Conservation (phyloP, 2,888 invertebrate genomes). For the Drosophila neotestacea region DNA sequence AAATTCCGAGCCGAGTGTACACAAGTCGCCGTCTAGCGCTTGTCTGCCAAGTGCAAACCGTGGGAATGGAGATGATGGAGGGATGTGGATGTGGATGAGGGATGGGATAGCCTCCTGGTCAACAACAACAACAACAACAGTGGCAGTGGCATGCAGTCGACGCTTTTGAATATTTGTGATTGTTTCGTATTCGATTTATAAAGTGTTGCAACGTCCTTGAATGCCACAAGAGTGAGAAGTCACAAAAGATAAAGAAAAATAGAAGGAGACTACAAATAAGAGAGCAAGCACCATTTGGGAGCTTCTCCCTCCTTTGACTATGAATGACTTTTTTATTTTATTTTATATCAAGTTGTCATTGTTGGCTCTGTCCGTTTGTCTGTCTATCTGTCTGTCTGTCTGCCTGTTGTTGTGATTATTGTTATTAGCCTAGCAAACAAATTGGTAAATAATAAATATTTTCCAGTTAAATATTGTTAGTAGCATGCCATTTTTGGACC, state of each 20-base stretch:
- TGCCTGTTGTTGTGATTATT: constrained; percentile 75
- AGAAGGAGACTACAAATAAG: constrained; percentile 1
- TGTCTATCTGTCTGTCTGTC: constrained; percentile 10
- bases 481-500: constrained; percentile 75
- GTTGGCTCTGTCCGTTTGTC: constrained; percentile 24
- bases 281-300: constrained; percentile 16
- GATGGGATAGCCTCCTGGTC: constrained; percentile 20
- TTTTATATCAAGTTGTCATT: constrained; percentile 61
- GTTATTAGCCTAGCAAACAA: constrained; percentile 83
- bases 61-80: constrained; percentile 15
- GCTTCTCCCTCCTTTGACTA: constrained; percentile 30
- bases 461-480: constrained; percentile 83
- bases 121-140: constrained; percentile 13
- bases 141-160: constrained; percentile 51
- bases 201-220: constrained; percentile 75
- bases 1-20: constrained; percentile 71
- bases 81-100: not conserved
- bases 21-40: constrained; percentile 76
- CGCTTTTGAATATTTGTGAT: constrained; percentile 69
- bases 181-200: constrained; percentile 77
- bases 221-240: constrained; percentile 20
- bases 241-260: constrained; percentile 14
- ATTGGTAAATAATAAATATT: constrained; percentile 84
- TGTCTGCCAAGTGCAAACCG: constrained; percentile 75
- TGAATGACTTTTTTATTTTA: constrained; percentile 41